Evolutionary conservation across 2,113 vertebrate species (phyloP), one percentile per base, ranked within the genome.

Genomic region (Hyaena hyaena): DNA sequence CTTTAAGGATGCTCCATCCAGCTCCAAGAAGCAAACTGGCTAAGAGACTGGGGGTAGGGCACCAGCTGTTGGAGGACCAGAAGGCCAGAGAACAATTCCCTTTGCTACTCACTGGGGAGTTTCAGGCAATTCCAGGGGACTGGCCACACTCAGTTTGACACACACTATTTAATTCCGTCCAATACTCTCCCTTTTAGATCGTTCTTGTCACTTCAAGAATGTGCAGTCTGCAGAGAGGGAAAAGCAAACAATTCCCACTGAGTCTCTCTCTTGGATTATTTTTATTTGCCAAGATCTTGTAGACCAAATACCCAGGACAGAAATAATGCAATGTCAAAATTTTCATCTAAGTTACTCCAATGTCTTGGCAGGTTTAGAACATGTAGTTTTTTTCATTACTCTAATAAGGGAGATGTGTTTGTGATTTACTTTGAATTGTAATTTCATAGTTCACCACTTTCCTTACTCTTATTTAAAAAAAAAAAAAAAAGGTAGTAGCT

Each of bases 321-420:
- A 95, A 93, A 74, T 76, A 87, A 77, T 76, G 24, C 23, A 84
- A 73, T 94, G 93, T 97, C 48, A 80, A 58, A 90, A 58, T 84
- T 93, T 61, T 11, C 83, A 50, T 55, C 48, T 58, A 90, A 89
- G 63, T 81, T 50, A 76, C 50, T 88, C 35, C 35, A 88, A 43
- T 53, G 43, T 88, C 35, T 95, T 81, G 26, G 23, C 24, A 76
- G 8, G 48, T 39, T n/a, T 55, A 85, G 69, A 86, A n/a, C 66
- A 85, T 69, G 68, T 83, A 23, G 10, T 1, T 50, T 90, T n/a
- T n/a, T 86, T 68, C 17, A 81, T 83, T 88, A 80, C 43, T 69
- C 76, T 82, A 65, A 81, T 71, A 90, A 86, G 19, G 26, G 43
- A 81, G 24, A 77, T 93, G 10, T 50, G 1, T 58, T 87, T 31